Evolutionary conservation across 1,140 invertebrate species (phyloP), one percentile per base, ranked within the genome.

Genomic region (Dinoponera quadriceps): DNA sequence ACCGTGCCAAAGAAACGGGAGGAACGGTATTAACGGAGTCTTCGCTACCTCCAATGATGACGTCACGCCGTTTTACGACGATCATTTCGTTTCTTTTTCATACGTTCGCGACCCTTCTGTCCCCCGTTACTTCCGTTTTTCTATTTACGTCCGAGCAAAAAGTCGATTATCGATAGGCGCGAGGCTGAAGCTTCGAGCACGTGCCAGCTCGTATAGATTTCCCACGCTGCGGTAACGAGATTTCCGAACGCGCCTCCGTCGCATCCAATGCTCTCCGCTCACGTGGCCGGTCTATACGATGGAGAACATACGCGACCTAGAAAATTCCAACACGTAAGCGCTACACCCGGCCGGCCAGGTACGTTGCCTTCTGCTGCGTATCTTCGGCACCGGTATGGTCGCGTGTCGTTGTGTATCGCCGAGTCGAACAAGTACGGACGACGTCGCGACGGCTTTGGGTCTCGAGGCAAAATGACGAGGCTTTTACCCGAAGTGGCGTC

Each of bases 271-370:
- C 3, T 57, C 51, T 27, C 29, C 54, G 57, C 20, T 68, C 49
- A 78, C 75, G 51, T 69, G 18, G 25, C 51, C 57, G 69, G 69
- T 80, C 51, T 80, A 80, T 38, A 33, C 27, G 25, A n/a, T 69
- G 22, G 22, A 71, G n/a, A 55, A n/a, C 14, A 27, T 1, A 57
- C 14, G 29, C 51, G 65, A 48, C 65, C 75, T 59, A 80, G 51
- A 71, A 80, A 80, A 59, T 80, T 44, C 75, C 51, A 80, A 71
- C 65, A 59, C 65, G 33, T 78, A 78, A 78, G 20, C 33, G n/a
- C 22, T 20, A 18, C 9, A 44, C 11, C 20, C 16, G 16, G 69
- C n/a, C 13, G 20, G 3, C 20, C 29, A 78, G 54, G 51, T 80
- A 65, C 75, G 57, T 69, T 71, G 22, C 54, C 54, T 80, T 48